Evolutionary conservation across 1,140 invertebrate species (phyloP), one percentile per base, ranked within the genome.

Genomic region (Belonocnema kinseyi): DNA sequence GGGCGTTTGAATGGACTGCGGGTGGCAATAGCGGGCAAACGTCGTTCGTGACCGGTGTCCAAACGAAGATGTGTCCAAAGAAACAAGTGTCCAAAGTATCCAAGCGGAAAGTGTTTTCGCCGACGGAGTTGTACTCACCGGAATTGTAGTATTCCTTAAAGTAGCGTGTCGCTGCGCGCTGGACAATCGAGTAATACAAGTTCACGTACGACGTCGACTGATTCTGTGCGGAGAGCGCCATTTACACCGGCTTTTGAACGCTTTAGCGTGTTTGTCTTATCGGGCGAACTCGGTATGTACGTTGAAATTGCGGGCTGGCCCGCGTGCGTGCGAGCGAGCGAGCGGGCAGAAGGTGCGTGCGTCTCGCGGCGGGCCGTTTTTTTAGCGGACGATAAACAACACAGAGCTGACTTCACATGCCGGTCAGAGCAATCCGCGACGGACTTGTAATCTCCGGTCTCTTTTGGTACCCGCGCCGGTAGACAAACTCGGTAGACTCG

Each of bases 61-160:
- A 46, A 46, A 46, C 26, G 26, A 33, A 33, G 26, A 33, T 33
- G 2, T 33, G 26, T 33, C 26, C 26, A 33, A 33, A 33, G 3
- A 33, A 33, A 33, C 2, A 33, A 33, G 33, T 70, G 61, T 70
- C 21, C 70, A 17, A 72, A 50, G 33, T 33, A 4, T 46, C 40
- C 70, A 26, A 70, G 17, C 77, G 75, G 46, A 71, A 75, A 14
- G 46, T 52, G 70, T 46, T 53, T 46, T 76, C 75, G 75, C 51
- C 53, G 19, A 53, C 17, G 50, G 14, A n/a, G 19, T 17, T 12
- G 75, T 88, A 92, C 91, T 92, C 89, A 92, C 91, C 91, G 86
- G 90, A 89, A 86, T 91, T 91, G 90, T 91, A 92, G 85, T 92
- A 92, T 87, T 92, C 91, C 88, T 92, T 92, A 88, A 91, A 91